Conservation (phyloP, 1,140 invertebrate genomes). For the Parasteatoda tepidariorum region DNA sequence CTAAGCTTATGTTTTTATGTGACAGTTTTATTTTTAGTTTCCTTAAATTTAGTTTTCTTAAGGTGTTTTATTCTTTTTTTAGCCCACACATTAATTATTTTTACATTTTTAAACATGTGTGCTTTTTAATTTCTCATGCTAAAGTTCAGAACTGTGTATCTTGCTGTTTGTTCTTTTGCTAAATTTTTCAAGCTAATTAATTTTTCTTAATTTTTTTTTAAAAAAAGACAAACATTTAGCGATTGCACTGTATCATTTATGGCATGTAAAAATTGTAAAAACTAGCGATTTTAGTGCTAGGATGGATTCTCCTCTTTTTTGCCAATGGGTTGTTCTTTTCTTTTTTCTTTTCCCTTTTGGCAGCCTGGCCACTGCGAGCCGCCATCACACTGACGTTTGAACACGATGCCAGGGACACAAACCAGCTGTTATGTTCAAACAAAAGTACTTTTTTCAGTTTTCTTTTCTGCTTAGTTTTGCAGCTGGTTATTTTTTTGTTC, state of each 20-base stretch:
- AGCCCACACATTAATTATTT: too few species aligned
- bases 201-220: slow-evolving; percentile 23
- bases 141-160: background rate
- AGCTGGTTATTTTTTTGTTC: slow-evolving; percentile 51
- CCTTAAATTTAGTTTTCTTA: too few species aligned
- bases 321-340: slow-evolving; percentile 55
- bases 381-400: slow-evolving; percentile 59
- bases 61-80: too few species aligned
- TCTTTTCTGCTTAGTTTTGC: slow-evolving; percentile 54
- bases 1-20: too few species aligned
- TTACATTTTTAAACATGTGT: too few species aligned
- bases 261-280: slow-evolving; percentile 42
- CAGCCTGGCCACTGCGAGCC: slow-evolving; percentile 58
- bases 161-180: background rate
- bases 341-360: slow-evolving; percentile 55
- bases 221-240: slow-evolving; percentile 27
- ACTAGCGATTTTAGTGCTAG: slow-evolving; percentile 55
- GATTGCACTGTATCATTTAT: slow-evolving; percentile 23
- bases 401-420: slow-evolving; percentile 53
- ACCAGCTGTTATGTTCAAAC: slow-evolving; percentile 53
- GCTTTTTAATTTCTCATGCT: too few species aligned
- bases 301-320: slow-evolving; percentile 47
- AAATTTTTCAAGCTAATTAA: slow-evolving; percentile 4
- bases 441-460: slow-evolving; percentile 52
- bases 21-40: too few species aligned